phyloP scores from a whole-genome alignment of 2,888 invertebrate genomes.

The Melitaea athalia region DNA sequence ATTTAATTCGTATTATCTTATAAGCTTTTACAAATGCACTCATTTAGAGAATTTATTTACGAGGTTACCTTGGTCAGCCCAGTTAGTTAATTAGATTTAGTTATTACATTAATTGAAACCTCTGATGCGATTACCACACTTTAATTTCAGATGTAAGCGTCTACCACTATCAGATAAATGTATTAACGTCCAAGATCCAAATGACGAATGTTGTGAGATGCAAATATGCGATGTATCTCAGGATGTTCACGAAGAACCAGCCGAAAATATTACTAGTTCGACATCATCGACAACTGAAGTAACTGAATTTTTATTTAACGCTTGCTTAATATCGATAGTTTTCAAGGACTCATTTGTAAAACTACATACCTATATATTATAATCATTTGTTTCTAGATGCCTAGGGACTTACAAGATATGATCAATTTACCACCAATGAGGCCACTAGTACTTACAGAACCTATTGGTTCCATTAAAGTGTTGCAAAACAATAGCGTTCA shows the following conservation, averaged over 20 bases:
- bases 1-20: no score
- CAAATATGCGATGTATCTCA: slow-evolving; percentile 93
- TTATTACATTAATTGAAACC: neutral
- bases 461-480: slow-evolving; percentile 74
- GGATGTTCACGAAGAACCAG: slow-evolving; percentile 86
- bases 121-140: neutral
- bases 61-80: neutral
- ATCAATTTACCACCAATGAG: slow-evolving; percentile 45
- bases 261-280: slow-evolving; percentile 58
- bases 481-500: slow-evolving; percentile 76
- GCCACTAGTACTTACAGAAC: slow-evolving; percentile 65
- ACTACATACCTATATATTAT: no score
- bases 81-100: slow-evolving; percentile 4
- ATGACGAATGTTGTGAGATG: slow-evolving; percentile 92
- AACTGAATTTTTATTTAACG: slow-evolving; percentile 2
- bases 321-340: neutral
- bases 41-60: slow-evolving; percentile 3
- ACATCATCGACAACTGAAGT: slow-evolving; percentile 42
- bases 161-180: slow-evolving; percentile 86
- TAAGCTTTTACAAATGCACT: neutral
- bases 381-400: slow-evolving; percentile 36
- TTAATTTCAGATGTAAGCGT: slow-evolving; percentile 80
- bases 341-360: neutral
- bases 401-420: slow-evolving; percentile 50
- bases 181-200: slow-evolving; percentile 90